Evolutionary conservation across 2,797 vertebrate species (phyloP), one percentile per base, ranked within the genome.

Genomic region (Cottoperca gobio): DNA sequence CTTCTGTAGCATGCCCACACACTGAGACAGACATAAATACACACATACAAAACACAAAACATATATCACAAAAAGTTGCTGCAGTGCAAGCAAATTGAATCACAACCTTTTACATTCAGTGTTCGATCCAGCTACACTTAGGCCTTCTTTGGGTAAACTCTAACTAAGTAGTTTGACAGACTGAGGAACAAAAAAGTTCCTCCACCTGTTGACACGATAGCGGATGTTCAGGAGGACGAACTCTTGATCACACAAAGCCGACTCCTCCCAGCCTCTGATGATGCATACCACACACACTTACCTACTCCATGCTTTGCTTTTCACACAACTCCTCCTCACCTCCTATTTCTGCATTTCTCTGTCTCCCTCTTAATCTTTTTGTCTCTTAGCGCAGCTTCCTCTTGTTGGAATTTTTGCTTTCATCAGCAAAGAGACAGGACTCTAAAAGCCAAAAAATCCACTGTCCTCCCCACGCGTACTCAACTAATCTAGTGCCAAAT

Each of bases 391-490:
- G 31, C 67, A 50, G 58, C 43, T 54, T 68, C 61, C 40, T 73
- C 71, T 73, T 46, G 42, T 49, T 40, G 31, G 14, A 26, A 4
- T 60, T 76, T 78, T 40, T 61, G 31, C 68, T 76, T 83, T 62
- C 49, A 72, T 78, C 63, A 72, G 73, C 45, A 60, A 75, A 78
- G 48, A 70, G 8, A 50, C 68, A 62, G 26, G 49, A 65, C 54
- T 58, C 45, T 52, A 59, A 83, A 73, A 60, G 59, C 64, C 31
- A 52, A 69, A 55, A 65, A 59, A 43, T 61, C 69, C 26, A 46
- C 37, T 40, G 24, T 49, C 52, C 72, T 49, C 49, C 50, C 21
- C 24, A 16, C 7, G 3, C 23, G 2, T 78, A 43, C 58, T 59
- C n/a, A 60, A 40, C 39, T 46, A 46, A 70, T 70, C 49, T 42